Evolutionary conservation across 1,140 invertebrate genomes (phyloP).

Genomic region (Leptinotarsa lineolata): DNA sequence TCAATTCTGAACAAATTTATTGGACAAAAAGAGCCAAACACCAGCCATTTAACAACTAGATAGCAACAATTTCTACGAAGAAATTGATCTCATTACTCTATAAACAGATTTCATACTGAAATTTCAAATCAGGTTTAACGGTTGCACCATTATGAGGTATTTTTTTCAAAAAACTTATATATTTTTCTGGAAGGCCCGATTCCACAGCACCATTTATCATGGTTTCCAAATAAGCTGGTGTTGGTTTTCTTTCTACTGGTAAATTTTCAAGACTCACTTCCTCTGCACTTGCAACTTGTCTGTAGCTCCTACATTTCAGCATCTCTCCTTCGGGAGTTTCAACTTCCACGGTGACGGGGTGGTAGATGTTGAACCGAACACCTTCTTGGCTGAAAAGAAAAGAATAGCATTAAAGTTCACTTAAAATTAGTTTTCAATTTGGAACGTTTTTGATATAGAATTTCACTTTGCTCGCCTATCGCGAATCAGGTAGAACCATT

Average conservation of each 20-base stretch:
- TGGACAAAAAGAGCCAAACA: too few relatives aligned
- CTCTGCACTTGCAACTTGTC: slow-evolving; percentile 61
- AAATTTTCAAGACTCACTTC: slow-evolving; percentile 54
- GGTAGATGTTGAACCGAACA: slow-evolving; percentile 70
- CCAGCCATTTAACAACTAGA: too few relatives aligned
- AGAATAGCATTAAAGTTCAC: neutral
- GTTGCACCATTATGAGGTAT: slow-evolving; percentile 71
- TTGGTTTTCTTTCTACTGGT: slow-evolving; percentile 67
- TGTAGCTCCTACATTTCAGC: slow-evolving; percentile 69
- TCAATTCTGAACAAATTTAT: too few relatives aligned
- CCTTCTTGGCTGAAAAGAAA: slow-evolving; percentile 72
- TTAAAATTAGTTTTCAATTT: too few relatives aligned
- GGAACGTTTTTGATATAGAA: too few relatives aligned
- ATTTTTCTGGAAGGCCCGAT: slow-evolving; percentile 69
- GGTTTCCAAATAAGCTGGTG: slow-evolving; percentile 69
- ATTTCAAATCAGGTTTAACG: slow-evolving; percentile 42
- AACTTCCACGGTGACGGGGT: slow-evolving; percentile 66
- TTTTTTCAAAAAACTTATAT: slow-evolving; percentile 65
- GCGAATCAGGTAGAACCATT: too few relatives aligned
- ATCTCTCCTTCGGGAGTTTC: slow-evolving; percentile 58
- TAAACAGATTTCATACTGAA: neutral
- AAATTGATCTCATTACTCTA: too few relatives aligned
- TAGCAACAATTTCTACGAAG: too few relatives aligned
- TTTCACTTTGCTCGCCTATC: too few relatives aligned
- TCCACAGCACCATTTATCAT: slow-evolving; percentile 71